These are phyloP conservation scores for Crotalus viridis DNA, from an alignment of 2,113 vertebrate genomes.

Conservation along the genomic window DNA sequence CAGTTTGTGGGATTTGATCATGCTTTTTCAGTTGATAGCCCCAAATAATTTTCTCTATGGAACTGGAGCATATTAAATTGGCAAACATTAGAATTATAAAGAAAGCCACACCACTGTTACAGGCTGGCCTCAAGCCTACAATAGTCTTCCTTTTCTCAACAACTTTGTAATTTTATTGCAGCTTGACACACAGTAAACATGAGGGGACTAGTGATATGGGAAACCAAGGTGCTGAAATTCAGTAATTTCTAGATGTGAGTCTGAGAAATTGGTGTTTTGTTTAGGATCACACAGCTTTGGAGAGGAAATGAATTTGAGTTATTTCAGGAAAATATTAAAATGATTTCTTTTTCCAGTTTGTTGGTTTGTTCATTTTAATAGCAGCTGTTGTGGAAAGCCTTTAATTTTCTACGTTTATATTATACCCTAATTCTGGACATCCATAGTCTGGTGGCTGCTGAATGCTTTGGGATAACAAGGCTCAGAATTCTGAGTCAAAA, in stretches of 20 bases:
- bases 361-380: not conserved
- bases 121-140: slow-evolving; percentile 55
- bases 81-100: slow-evolving; percentile 53
- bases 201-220: slow-evolving; percentile 64
- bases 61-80: slow-evolving; percentile 56
- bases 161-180: slow-evolving; percentile 62
- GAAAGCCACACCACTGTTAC: slow-evolving; percentile 46
- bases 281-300: slow-evolving; percentile 25
- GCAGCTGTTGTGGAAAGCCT: not conserved
- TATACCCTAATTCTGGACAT: not conserved
- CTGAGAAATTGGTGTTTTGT: slow-evolving; percentile 42
- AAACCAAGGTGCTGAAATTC: slow-evolving; percentile 60
- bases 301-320: not conserved
- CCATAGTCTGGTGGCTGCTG: not conserved
- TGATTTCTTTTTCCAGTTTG: not conserved
- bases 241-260: slow-evolving; percentile 72
- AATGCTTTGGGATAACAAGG: not conserved
- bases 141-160: slow-evolving; percentile 50
- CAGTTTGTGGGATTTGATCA: slow-evolving; percentile 54
- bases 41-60: slow-evolving; percentile 61
- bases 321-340: not conserved
- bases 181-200: slow-evolving; percentile 64
- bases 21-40: slow-evolving; percentile 59
- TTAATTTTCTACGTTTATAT: not conserved
- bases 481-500: not conserved